These are phyloP conservation scores for Benthosema pterotum DNA, from an alignment of 2,797 vertebrate species.

Conservation along the genomic window DNA sequence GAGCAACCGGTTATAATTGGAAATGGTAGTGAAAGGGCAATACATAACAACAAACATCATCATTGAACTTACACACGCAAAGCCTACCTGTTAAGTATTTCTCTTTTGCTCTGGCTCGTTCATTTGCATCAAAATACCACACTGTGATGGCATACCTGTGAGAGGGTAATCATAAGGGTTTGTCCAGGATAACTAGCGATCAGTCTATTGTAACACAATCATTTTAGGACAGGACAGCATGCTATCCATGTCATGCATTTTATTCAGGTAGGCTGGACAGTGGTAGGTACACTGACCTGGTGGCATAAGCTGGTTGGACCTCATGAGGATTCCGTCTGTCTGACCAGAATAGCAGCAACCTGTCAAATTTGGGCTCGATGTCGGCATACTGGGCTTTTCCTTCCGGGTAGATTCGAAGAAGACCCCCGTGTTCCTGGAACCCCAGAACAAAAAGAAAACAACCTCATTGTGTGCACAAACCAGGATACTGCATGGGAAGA, in stretches of 20 bases:
- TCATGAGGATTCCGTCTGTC: conserved; percentile 98
- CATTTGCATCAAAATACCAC: conserved; percentile 99
- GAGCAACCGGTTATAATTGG: not conserved
- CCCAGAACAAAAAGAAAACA: conserved; percentile 28
- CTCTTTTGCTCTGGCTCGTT: conserved; percentile 97
- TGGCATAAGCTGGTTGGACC: conserved; percentile 94
- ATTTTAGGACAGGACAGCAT: too few species aligned
- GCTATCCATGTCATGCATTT: too few species aligned
- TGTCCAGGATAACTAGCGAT: not conserved
- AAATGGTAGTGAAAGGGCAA: not conserved
- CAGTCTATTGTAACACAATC: not conserved
- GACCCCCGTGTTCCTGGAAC: conserved; percentile 87
- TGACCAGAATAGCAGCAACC: conserved; percentile 97
- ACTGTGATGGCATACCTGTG: conserved; percentile 98
- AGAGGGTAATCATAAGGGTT: conserved; percentile 36
- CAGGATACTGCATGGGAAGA: conserved; percentile 46
- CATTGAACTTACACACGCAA: not conserved
- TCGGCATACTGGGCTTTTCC: conserved; percentile 97
- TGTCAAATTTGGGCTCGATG: conserved; percentile 97
- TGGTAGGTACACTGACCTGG: conserved; percentile 91
- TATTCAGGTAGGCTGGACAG: not conserved
- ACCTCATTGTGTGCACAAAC: conserved; percentile 38
- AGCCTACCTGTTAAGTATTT: conserved; percentile 94
- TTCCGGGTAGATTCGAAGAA: conserved; percentile 98
- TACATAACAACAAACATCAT: not conserved